Conservation (phyloP, 2,888 invertebrate species). For the Dorcus hopei region DNA sequence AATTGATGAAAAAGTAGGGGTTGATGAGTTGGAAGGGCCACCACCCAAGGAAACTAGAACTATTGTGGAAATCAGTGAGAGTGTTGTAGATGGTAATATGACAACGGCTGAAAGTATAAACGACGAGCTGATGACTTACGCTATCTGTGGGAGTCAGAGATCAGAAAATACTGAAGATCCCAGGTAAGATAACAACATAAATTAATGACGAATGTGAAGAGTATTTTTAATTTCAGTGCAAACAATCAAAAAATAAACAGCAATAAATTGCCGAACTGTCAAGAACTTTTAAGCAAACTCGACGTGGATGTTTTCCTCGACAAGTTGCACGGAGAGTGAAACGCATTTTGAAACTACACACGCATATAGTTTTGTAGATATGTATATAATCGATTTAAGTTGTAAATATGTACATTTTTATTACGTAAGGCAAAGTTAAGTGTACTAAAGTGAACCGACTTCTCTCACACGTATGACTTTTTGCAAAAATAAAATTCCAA, state of each 20-base stretch:
- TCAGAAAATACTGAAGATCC: slow-evolving; percentile 13
- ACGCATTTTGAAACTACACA: slow-evolving; percentile 1
- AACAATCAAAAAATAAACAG: slow-evolving; percentile 31
- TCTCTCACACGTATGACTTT: too few species aligned
- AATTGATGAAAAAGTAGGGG: too few species aligned
- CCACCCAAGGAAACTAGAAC: too few species aligned
- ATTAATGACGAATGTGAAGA: too few species aligned
- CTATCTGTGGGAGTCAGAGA: slow-evolving; percentile 29
- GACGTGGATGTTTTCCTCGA: slow-evolving; percentile 39
- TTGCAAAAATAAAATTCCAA: too few species aligned
- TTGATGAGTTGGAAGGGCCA: too few species aligned
- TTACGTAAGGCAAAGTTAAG: too few species aligned
- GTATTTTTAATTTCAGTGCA: slow-evolving; percentile 20
- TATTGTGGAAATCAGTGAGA: too few species aligned
- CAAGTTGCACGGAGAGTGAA: slow-evolving; percentile 33
- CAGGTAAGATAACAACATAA: too few species aligned
- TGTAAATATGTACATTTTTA: slow-evolving; percentile 3
- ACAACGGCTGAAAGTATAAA: neutral
- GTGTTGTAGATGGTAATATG: neutral
- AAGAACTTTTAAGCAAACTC: slow-evolving; percentile 31
- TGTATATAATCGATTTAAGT: slow-evolving; percentile 9
- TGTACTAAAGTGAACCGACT: too few species aligned
- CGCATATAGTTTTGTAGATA: neutral
- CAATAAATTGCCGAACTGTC: slow-evolving; percentile 24
- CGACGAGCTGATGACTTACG: slow-evolving; percentile 35